Base-by-base conservation (phyloP, 2,888 invertebrate genomes). In the Hybos culiciformis region DNA sequence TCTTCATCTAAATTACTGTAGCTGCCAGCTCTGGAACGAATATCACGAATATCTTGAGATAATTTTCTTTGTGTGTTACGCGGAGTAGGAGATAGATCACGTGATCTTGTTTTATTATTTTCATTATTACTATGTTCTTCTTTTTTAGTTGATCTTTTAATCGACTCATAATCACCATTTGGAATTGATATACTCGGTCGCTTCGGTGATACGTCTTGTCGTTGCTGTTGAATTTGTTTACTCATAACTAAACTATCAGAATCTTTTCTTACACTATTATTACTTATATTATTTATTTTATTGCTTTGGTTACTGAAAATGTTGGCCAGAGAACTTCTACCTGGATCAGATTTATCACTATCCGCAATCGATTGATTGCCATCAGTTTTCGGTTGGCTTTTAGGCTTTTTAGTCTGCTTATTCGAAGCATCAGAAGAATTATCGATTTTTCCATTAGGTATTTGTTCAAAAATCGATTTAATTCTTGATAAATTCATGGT, bases 21-120 rank as follows among this genome's bases (percentile, higher is more conserved):
- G 41, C 63, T 65, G 48, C 62, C 62, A 42, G 63, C 62, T 46
- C 64, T 57, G 41, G 62, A 55, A 41, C 64, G 61, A 54, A 59
- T 58, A 50, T 64, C 64, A 45, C 62, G 61, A 31, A 51, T 43
- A 41, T 52, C 52, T 36, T 46, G 45, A 32, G 64, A 64, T 55
- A 65, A 58, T 56, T 62, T 63, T 31, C 64, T 54, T 45, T 59
- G 58, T 24, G 41, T 37, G 49, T 56, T 58, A 46, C 63, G 60
- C 6, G 62, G 61, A 19, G 63, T 57, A 11, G 63, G 64, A 12
- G 65, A 63, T 23, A 63, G 54, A 53, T 63, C 63, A 26, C 64
- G 58, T 5, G 59, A 51, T 49, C 56, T 52, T 41, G 58, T 56
- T 21, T 48, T 44, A 26, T 43, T 55, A 42, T 51, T 52, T 14